phyloP scores from a whole-genome alignment of 2,888 invertebrate species.

The Eudemis profundana region DNA sequence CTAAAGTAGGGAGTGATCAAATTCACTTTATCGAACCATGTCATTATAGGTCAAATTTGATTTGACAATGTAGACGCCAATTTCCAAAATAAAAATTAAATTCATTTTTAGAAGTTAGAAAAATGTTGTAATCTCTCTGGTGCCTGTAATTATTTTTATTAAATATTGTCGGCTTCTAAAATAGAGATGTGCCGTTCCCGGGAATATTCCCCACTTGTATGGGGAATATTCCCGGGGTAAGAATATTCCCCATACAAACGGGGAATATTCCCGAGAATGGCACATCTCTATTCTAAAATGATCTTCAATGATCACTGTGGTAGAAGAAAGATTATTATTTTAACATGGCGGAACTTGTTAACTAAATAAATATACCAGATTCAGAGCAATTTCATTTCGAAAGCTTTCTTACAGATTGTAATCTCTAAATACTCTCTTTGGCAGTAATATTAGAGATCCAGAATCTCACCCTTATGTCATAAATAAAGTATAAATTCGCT shows the following conservation, averaged over 20 bases:
- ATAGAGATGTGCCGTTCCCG: too few species aligned
- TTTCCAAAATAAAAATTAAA: neutral
- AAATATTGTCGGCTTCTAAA: too few species aligned
- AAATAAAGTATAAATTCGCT: constrained; percentile 36
- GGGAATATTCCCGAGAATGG: too few species aligned
- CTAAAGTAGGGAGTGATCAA: neutral
- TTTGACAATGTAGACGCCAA: constrained; percentile 38
- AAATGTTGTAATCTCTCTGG: too few species aligned
- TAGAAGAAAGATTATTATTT: too few species aligned
- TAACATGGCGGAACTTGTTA: too few species aligned
- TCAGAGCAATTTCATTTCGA: neutral
- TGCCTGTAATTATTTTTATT: too few species aligned
- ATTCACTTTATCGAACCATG: neutral
- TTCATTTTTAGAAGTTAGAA: neutral
- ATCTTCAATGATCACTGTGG: too few species aligned
- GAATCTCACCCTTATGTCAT: constrained; percentile 9
- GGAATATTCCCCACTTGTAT: too few species aligned
- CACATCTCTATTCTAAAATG: too few species aligned
- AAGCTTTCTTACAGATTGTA: constrained; percentile 6
- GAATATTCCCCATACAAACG: too few species aligned
- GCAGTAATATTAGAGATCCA: constrained; percentile 28
- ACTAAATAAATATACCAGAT: constrained; percentile 21
- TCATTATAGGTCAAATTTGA: constrained; percentile 22
- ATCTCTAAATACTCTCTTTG: constrained; percentile 19
- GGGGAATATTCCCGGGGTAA: too few species aligned